These are phyloP conservation scores for Pachycephala philippinensis DNA, from an alignment of 2,113 vertebrate genomes.

Conservation along the genomic window DNA sequence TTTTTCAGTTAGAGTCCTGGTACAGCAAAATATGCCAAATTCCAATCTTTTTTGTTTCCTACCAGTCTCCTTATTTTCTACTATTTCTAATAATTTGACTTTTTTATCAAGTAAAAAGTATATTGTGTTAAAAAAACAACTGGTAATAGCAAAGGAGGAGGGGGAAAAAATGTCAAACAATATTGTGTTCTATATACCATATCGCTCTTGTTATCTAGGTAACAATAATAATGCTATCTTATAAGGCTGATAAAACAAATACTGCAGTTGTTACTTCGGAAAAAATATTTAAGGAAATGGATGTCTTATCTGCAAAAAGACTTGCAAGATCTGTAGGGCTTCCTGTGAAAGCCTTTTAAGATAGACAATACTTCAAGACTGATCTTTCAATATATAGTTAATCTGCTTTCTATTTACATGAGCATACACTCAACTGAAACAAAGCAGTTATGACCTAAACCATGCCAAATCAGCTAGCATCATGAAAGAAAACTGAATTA, in stretches of 20 bases:
- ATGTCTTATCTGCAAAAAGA: not conserved
- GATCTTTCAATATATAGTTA: not conserved
- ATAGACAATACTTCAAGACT: not conserved
- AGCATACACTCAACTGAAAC: not conserved
- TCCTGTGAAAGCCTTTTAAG: conserved; percentile 9
- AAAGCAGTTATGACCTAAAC: not conserved
- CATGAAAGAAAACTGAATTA: not conserved
- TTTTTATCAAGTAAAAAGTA: not conserved
- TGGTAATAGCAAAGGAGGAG: not conserved
- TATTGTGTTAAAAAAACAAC: not conserved
- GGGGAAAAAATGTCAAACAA: not conserved
- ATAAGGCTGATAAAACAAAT: not conserved
- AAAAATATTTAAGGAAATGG: conserved; percentile 17
- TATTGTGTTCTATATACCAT: not conserved
- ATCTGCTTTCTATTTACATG: not conserved
- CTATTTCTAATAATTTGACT: not conserved
- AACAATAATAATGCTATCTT: conserved; percentile 5
- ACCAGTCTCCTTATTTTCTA: not conserved
- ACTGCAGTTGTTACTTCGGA: not conserved
- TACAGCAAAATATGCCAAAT: not conserved
- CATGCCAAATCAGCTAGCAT: not conserved
- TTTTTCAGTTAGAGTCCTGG: not conserved
- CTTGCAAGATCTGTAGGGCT: not conserved
- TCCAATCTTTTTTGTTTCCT: not conserved
- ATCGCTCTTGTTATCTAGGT: not conserved